Conservation (phyloP, 2,888 invertebrate genomes). For the Rutpela maculata region DNA sequence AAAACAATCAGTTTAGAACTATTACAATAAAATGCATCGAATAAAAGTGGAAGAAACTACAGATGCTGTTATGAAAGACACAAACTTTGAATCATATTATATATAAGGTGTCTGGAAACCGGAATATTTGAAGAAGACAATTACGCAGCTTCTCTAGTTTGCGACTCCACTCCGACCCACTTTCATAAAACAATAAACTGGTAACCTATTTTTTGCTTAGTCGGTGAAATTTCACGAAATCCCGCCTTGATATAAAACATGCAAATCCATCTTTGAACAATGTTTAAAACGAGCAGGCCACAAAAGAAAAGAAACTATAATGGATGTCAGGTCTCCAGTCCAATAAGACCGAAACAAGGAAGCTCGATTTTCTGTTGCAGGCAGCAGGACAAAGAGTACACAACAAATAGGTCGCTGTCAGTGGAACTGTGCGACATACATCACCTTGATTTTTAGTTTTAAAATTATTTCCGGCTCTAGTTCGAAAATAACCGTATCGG, state of each 20-base stretch:
- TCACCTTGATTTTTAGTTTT: constrained; percentile 32
- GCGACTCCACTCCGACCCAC: neutral
- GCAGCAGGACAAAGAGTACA: constrained; percentile 34
- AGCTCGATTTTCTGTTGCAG: constrained; percentile 19
- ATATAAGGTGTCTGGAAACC: neutral
- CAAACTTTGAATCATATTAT: too few species aligned
- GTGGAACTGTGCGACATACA: constrained; percentile 15
- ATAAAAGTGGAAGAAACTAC: too few species aligned
- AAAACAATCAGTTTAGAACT: too few species aligned
- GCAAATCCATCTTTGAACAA: constrained; percentile 40
- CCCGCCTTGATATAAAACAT: constrained; percentile 29
- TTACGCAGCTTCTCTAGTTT: neutral
- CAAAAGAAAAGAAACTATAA: constrained; percentile 28
- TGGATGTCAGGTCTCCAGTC: constrained; percentile 39
- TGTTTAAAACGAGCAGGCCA: constrained; percentile 15
- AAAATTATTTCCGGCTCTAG: neutral
- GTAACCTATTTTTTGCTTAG: neutral
- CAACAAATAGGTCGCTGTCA: constrained; percentile 39
- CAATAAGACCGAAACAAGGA: constrained; percentile 40
- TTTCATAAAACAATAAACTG: neutral
- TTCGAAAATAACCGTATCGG: neutral
- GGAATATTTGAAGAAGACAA: neutral
- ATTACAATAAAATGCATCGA: too few species aligned
- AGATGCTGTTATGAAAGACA: too few species aligned
- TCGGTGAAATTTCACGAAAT: constrained; percentile 3